Base-by-base conservation (phyloP, 1,140 invertebrate genomes). In the Sminthurides bifidus region DNA sequence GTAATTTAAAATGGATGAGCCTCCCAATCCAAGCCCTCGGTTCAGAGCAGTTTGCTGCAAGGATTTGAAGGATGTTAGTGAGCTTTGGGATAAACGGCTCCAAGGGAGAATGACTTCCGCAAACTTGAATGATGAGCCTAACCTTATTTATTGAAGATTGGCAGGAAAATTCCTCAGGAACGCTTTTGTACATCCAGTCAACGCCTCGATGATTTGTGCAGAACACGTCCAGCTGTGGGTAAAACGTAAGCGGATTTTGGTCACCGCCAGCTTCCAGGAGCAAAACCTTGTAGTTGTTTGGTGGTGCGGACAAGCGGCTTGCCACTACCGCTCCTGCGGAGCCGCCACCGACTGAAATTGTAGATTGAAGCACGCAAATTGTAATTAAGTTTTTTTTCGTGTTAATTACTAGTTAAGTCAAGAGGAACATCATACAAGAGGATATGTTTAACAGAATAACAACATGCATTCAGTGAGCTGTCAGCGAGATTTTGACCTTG, bases 1-100 rank as follows among this genome's bases (percentile, higher is more conserved):
- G 2, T 84, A 87, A 67, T 93, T 93, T 14, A 92, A 70, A 3
- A 81, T 79, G 61, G 84, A 87, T 1, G 79, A 82, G n/a, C 78
- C 78, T 40, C 44, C 44, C 14, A 48, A 27, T 6, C 44, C 17
- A 14, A 27, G 26, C 14, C 44, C 44, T 19, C 44, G 12, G 6
- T 21, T 12, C 8, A 19, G 10, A 21, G 10, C 40, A 14, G 21
- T 8, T 43, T 19, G 8, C 40, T 43, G 44, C 12, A 27, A 43
- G n/a, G 10, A 43, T 43, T 6, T 43, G 17, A 21, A n/a, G n/a
- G n/a, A n/a, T 21, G n/a, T 43, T 10, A 43, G 6, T 19, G 41
- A 43, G 24, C 15, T 17, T n/a, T 10, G 17, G 8, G 24, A 19
- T 23, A 43, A 10, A 43, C 24, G 8, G 10, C 10, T 17, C n/a